Evolutionary conservation across 2,797 vertebrate species (phyloP).

Genomic region (Vireo griseus): DNA sequence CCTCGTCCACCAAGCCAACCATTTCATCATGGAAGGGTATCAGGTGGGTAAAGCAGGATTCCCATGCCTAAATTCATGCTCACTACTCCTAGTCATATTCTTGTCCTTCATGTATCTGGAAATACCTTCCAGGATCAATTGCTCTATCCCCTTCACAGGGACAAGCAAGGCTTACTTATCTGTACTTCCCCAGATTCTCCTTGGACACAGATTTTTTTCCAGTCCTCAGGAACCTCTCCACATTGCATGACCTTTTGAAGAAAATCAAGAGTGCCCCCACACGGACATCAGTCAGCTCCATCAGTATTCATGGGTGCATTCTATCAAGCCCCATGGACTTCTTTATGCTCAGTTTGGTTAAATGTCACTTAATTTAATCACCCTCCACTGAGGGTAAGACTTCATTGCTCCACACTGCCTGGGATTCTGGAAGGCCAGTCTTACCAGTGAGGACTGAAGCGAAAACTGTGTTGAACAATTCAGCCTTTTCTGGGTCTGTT

Average conservation of each 20-base stretch:
- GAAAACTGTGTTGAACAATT: not conserved
- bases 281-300: not conserved
- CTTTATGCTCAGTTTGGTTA: not conserved
- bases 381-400: not conserved
- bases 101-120: not conserved
- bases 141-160: not conserved
- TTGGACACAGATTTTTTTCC: not conserved
- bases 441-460: not conserved
- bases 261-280: not conserved
- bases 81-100: not conserved
- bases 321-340: not conserved
- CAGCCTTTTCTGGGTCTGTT: not conserved
- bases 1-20: not conserved
- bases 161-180: not conserved
- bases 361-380: not conserved
- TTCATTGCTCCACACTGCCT: not conserved
- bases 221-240: not conserved
- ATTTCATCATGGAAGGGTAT: not conserved
- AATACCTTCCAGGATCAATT: not conserved
- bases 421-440: rapidly evolving
- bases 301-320: not conserved
- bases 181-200: not conserved
- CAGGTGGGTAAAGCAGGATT: not conserved
- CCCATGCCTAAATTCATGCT: not conserved
- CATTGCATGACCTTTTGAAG: not conserved